These are phyloP conservation scores for Micoletzkya japonica DNA, from an alignment of 2,888 invertebrate genomes.

Conservation along the genomic window DNA sequence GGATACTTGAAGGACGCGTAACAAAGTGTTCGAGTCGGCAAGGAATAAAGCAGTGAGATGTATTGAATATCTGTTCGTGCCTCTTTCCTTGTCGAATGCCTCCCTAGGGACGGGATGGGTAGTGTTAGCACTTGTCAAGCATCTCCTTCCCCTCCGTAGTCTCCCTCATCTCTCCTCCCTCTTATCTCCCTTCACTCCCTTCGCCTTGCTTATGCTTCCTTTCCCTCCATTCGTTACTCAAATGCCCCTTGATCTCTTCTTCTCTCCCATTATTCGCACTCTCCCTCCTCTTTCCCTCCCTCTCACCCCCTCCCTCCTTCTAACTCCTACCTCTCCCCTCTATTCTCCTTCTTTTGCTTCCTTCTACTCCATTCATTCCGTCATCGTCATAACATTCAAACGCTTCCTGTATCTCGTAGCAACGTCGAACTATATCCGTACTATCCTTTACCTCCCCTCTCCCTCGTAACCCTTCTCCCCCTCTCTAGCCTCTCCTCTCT, in stretches of 20 bases:
- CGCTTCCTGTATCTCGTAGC: background rate
- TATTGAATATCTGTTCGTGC: too few relatives aligned
- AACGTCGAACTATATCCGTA: background rate
- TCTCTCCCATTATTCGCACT: background rate
- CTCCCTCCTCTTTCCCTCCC: slow-evolving; percentile 10
- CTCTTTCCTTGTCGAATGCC: too few relatives aligned
- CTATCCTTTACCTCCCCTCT: background rate
- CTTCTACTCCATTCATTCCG: background rate
- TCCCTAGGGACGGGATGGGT: too few relatives aligned
- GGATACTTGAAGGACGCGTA: too few relatives aligned
- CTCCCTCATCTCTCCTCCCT: background rate
- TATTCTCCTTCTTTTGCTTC: background rate
- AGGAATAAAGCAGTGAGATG: too few relatives aligned
- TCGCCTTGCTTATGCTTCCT: too few relatives aligned
- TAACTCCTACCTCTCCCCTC: background rate
- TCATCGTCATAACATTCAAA: background rate
- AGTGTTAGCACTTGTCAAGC: background rate
- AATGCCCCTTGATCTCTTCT: background rate
- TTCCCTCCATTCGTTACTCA: background rate
- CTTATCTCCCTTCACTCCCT: background rate
- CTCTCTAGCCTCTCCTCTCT: background rate
- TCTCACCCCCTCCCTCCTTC: background rate
- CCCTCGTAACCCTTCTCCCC: slow-evolving; percentile 2
- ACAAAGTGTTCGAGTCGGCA: too few relatives aligned
- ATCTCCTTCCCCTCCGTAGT: background rate